Evolutionary conservation across 2,888 invertebrate species (phyloP), one percentile per base, ranked within the genome.

Genomic region (Merodon equestris): DNA sequence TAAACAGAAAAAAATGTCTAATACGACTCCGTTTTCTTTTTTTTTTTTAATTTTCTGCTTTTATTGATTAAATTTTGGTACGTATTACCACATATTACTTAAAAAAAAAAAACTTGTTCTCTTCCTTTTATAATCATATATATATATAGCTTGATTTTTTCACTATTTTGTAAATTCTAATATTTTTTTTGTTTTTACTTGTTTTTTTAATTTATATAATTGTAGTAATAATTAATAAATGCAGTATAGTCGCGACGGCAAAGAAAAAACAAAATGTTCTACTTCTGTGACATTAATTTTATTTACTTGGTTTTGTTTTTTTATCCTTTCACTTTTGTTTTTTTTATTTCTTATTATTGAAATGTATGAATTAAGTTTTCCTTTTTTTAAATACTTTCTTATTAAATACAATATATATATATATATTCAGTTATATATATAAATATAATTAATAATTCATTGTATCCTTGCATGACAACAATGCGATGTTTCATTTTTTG

Each of bases 21-120:
- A 77, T 81, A 67, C 67, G 74, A 51, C 40, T n/a, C n/a, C n/a
- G n/a, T 68, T 38, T 60, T 9, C 7, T 48, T 60, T 63, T 45
- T 18, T 19, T 74, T 60, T 58, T 34, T 50, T n/a, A n/a, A n/a
- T n/a, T 60, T 45, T 57, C 63, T 44, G 53, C 74, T 74, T 75
- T 82, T 77, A 83, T 82, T 84, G 84, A 85, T 83, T 82, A 85
- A 82, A 82, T 84, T 84, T 84, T 86, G 82, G 48, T 74, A 74
- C 58, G 64, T 64, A 63, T 57, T 57, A 57, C 67, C 77, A 67
- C 68, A 51, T 73, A 73, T 53, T 68, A 61, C 40, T 45, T 45
- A 60, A 79, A 68, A 51, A 54, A 53, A 48, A 44, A 40, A 40
- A 71, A 73, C 66, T 50, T 63, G 61, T 73, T 72, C 57, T 57